phyloP scores from a whole-genome alignment of 2,888 invertebrate species.

The Drosophila infuscata region DNA sequence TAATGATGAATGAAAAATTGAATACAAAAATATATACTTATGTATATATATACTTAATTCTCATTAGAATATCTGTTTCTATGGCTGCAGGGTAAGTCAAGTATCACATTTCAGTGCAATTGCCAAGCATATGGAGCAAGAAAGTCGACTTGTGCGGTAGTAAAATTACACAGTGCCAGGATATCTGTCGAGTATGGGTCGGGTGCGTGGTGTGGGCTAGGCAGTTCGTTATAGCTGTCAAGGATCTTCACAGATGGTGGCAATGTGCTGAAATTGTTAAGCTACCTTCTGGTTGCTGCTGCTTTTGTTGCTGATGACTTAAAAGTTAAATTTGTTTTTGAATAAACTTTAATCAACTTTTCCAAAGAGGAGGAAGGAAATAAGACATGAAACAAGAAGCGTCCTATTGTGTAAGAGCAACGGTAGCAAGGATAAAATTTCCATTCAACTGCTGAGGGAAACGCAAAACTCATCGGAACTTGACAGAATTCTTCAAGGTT shows the following conservation, averaged over 20 bases:
- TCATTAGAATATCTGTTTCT: not conserved
- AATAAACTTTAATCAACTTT: conserved; percentile 78
- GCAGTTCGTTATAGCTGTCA: conserved; percentile 23
- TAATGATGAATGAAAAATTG: not conserved
- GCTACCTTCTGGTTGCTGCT: conserved; percentile 29
- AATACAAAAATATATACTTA: not conserved
- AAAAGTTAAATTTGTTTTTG: conserved; percentile 76
- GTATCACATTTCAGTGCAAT: conserved; percentile 4
- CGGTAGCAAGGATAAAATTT: conserved; percentile 20
- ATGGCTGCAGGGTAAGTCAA: conserved; percentile 6
- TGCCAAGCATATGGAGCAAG: conserved; percentile 34
- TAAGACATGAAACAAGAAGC: conserved; percentile 37
- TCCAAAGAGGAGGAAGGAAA: conserved; percentile 21
- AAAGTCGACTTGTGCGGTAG: conserved; percentile 30
- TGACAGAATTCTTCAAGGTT: conserved; percentile 53
- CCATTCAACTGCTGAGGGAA: conserved; percentile 11
- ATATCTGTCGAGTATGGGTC: not conserved
- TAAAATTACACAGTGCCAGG: conserved; percentile 35
- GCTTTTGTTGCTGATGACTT: conserved; percentile 68
- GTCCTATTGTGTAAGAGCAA: conserved; percentile 10
- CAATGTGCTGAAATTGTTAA: conserved; percentile 35
- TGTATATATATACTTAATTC: not conserved
- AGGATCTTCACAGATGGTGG: conserved; percentile 38
- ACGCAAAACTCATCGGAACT: conserved; percentile 23
- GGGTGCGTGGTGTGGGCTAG: conserved; percentile 1